These are phyloP conservation scores for Malthinus flaveolus DNA, from an alignment of 2,888 invertebrate species.

Conservation along the genomic window DNA sequence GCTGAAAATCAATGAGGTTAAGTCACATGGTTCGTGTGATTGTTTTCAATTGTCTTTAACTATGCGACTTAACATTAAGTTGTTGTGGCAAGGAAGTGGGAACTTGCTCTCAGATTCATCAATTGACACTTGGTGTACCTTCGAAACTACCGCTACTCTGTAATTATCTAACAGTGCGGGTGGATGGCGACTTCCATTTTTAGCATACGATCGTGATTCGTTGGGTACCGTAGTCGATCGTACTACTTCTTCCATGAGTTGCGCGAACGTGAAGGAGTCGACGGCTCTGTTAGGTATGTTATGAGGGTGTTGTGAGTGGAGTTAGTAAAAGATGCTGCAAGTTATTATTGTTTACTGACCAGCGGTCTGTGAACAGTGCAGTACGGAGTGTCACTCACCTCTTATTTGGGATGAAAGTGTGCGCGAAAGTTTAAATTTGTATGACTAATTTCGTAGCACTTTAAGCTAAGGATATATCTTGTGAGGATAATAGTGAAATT, in stretches of 20 bases:
- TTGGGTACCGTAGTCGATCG: constrained; percentile 27
- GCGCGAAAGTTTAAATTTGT: constrained; percentile 24
- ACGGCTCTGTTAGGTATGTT: constrained; percentile 34
- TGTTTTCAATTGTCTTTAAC: no score
- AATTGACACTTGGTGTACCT: constrained; percentile 20
- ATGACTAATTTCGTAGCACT: constrained; percentile 11
- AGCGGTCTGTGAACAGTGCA: constrained; percentile 29
- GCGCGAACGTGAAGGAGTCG: constrained; percentile 32
- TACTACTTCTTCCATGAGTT: constrained; percentile 32
- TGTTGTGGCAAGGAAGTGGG: not conserved
- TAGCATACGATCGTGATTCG: constrained; percentile 38
- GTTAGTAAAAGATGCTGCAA: constrained; percentile 36
- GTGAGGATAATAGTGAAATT: constrained; percentile 19
- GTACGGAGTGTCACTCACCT: constrained; percentile 25
- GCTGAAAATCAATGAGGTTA: no score
- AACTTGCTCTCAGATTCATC: not conserved
- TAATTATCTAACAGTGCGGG: constrained; percentile 39
- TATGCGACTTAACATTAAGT: no score
- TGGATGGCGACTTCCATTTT: constrained; percentile 44
- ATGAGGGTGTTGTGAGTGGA: constrained; percentile 34
- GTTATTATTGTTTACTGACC: constrained; percentile 33
- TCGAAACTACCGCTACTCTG: constrained; percentile 25
- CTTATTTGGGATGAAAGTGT: constrained; percentile 19
- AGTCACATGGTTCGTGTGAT: no score
- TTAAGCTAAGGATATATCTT: constrained; percentile 8